These are phyloP conservation scores for Bucco capensis DNA, from an alignment of 2,113 vertebrate genomes.

Conservation along the genomic window DNA sequence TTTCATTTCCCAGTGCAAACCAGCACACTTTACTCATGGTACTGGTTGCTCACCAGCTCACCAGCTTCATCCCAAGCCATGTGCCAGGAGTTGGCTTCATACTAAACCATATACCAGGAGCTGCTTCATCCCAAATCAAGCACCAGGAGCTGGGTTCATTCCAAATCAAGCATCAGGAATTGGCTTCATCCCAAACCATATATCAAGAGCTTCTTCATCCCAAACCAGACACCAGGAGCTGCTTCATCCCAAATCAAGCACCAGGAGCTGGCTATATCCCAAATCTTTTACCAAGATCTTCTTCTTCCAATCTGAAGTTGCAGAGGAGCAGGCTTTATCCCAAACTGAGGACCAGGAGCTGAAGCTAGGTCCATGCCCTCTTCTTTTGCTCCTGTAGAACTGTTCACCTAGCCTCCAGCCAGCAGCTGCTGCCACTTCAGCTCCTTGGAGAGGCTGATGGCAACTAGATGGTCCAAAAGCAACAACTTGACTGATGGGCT, in stretches of 20 bases:
- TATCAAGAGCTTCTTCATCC: too few species aligned
- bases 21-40: fast-evolving
- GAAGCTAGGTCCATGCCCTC: not conserved
- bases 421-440: fast-evolving
- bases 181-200: not conserved
- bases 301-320: too few species aligned
- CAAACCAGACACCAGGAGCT: too few species aligned
- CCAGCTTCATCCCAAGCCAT: not conserved
- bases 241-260: too few species aligned
- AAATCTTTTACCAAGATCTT: too few species aligned
- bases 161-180: too few species aligned
- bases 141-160: too few species aligned
- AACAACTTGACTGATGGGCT: not conserved
- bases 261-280: too few species aligned
- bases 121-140: too few species aligned
- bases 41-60: not conserved
- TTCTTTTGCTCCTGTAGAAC: not conserved
- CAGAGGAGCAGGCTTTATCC: not conserved
- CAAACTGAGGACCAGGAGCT: not conserved
- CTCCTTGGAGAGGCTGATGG: not conserved
- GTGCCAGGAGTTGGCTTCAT: too few species aligned
- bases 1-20: not conserved
- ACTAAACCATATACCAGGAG: too few species aligned
- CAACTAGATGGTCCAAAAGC: not conserved
- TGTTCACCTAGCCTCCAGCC: not conserved